Evolutionary conservation across 1,140 invertebrate genomes (phyloP).

Genomic region (Lamellibrachia luymesi): DNA sequence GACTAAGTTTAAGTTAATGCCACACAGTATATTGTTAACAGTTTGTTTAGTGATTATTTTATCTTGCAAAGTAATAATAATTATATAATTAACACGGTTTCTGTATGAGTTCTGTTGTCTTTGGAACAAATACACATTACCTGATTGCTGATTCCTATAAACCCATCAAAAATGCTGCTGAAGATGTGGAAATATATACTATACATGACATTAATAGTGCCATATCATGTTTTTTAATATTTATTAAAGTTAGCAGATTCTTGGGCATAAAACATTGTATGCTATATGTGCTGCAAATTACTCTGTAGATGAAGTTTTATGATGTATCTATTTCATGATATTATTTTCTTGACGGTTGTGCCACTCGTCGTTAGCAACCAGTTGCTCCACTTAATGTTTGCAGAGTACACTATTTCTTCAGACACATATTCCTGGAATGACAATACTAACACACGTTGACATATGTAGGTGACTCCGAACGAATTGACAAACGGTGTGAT

Average conservation of each 20-base stretch:
- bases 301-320: not conserved
- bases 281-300: not conserved
- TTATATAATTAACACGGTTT: too few species aligned
- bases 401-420: not conserved
- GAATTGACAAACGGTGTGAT: conserved; percentile 98
- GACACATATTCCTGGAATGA: not conserved
- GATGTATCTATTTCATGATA: not conserved
- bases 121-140: too few species aligned
- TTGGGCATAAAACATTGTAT: not conserved
- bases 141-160: not conserved
- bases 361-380: not conserved
- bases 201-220: not conserved
- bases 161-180: not conserved
- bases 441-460: not conserved
- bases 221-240: not conserved
- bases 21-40: too few species aligned
- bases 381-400: not conserved
- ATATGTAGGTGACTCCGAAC: conserved; percentile 77
- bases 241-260: not conserved
- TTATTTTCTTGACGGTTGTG: not conserved
- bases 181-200: not conserved
- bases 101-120: too few species aligned
- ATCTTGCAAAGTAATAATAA: too few species aligned
- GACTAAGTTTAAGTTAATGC: too few species aligned
- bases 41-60: too few species aligned